Evolutionary conservation across 2,113 vertebrate genomes (phyloP), one percentile per base, ranked within the genome.

Genomic region (Apteryx owenii): DNA sequence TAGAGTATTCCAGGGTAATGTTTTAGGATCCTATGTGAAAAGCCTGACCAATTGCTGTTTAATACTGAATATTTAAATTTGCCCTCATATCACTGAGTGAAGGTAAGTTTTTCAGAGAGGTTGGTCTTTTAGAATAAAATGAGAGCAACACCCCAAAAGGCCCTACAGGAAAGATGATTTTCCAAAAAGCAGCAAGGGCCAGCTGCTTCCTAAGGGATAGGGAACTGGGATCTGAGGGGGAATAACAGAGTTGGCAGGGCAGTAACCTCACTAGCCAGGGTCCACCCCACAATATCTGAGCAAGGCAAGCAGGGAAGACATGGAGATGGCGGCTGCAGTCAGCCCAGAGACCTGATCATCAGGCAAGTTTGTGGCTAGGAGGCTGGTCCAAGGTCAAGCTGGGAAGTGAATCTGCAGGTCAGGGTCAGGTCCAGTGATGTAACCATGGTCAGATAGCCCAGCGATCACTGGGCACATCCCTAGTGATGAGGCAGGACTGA

Each of bases 351-450:
- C 23, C 81, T 40, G 11, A 38, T 42, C 22, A 68, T 0, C 33
- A 51, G 20, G 25, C 36, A 77, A 5, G 25, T 88, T 7, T 12
- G 25, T 46, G 36, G 36, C 9, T 5, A 36, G 3, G 0, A 14
- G 29, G 12, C 61, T 0, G 1, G 20, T 28, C 21, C 9, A 12
- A 23, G 1, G 1, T 48, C 5, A 3, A 20, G 25, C 12, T 6
- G 7, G 23, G 31, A 44, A 44, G 10, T 16, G 60, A 7, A 21
- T 19, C 25, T 19, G 18, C 46, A 48, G 46, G 46, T 48, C 46
- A 48, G 46, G 46, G 44, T 46, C 44, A 46, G 44, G 44, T 19
- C 46, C 17, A 48, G 18, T 19, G 9, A 48, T 19, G 46, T 48
- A 48, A 48, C 46, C 46, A 48, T 48, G 46, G 46, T 44, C 29